Evolutionary conservation across 2,113 vertebrate species (phyloP), one percentile per base, ranked within the genome.

Genomic region (Corvus moneduloides): DNA sequence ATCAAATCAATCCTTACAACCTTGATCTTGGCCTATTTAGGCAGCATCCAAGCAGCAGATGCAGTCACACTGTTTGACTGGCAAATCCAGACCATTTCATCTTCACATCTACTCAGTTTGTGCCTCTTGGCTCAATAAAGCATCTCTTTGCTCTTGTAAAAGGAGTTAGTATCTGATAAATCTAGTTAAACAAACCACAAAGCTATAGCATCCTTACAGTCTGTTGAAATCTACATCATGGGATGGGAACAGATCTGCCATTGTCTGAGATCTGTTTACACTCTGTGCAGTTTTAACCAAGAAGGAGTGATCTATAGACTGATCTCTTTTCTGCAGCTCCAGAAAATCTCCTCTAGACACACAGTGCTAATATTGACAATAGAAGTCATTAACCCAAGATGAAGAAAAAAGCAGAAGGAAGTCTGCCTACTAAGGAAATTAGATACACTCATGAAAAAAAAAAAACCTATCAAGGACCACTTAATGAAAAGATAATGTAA

Each of bases 51-150:
- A 64, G 68, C 84, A 91, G 83, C 85, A 93, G 85, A 77, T 81
- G 83, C 68, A 92, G 63, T 90, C 75, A 56, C 17, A 16, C 39
- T 85, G 26, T 72, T 84, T 95, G 87, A 91, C 66, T 76, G 66
- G 80, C 84, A 95, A 95, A 87, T 73, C 85, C 56, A 89, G 87
- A 91, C 95, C 48, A n/a, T 88, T 96, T 94, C 76, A 84, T 49
- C 72, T 95, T 92, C 44, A 10, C 75, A 75, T 48, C 52, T 41
- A 35, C 85, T 90, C 35, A 52, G 27, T 92, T 92, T 75, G 52
- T 93, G 84, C 82, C 56, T 62, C n/a, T 59, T 91, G 55, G 51
- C 87, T 84, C 64, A 64, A 68, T 68, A 84, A 94, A 43, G n/a
- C n/a, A 72, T 81, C 56, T 71, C 64, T 84, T 63, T 66, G 69